A percentile compares a stretch with the other conserved stretches of the same genome.
Evolutionary conservation across 2,797 vertebrate genomes (phyloP).

Genomic region (Ptychobarbus kaznakovi): DNA sequence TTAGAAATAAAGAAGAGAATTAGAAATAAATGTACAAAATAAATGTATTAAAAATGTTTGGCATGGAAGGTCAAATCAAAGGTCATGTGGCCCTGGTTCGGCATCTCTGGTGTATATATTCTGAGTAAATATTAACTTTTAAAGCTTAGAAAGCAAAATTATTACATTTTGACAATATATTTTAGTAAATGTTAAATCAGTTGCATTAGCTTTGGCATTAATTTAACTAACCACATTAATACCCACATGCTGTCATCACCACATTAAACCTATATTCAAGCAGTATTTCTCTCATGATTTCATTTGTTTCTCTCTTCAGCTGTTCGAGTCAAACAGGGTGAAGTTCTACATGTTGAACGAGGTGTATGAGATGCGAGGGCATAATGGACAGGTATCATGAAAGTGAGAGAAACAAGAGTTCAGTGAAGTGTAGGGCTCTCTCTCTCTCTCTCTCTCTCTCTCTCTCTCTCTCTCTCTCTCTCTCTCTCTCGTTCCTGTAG

Average conservation of each 20-base stretch:
- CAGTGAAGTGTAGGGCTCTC: slow-evolving; percentile 48
- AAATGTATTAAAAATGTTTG: no score
- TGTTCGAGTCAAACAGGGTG: slow-evolving; percentile 94
- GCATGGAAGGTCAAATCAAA: neutral
- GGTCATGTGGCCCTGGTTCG: neutral
- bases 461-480: slow-evolving; percentile 4
- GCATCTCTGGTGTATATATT: neutral
- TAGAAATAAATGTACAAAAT: neutral
- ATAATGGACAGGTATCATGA: slow-evolving; percentile 95
- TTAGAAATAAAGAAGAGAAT: neutral
- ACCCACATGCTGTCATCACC: neutral
- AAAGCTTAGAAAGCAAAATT: neutral
- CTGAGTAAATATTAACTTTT: neutral
- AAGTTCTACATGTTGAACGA: slow-evolving; percentile 99
- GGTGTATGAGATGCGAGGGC: slow-evolving; percentile 93
- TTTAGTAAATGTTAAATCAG: neutral
- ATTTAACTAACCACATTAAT: neutral
- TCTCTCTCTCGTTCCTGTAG: neutral
- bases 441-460: slow-evolving; percentile 14
- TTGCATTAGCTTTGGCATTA: neutral
- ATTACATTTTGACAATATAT: neutral
- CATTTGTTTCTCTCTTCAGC: slow-evolving; percentile 72
- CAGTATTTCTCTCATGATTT: neutral
- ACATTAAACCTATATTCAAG: neutral
- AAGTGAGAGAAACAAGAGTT: slow-evolving; percentile 79